Percentiles rank a stretch among this genome's conserved stretches.
These are phyloP conservation scores for Serripes groenlandicus DNA, from an alignment of 2,888 invertebrate species.

Conservation along the genomic window DNA sequence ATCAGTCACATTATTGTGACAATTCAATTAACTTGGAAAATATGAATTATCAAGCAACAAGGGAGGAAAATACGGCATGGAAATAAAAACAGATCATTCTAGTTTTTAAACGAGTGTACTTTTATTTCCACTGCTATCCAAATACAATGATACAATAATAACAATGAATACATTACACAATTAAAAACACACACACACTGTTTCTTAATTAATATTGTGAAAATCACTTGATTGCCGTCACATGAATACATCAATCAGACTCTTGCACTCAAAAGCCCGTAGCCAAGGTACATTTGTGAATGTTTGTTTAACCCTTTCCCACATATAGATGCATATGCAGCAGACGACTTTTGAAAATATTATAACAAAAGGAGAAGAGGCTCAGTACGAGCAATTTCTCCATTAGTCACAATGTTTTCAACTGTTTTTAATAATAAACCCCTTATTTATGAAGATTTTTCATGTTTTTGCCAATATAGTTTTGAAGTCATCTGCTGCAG, in stretches of 20 bases:
- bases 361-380: not conserved
- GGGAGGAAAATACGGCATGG: no score
- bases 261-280: no score
- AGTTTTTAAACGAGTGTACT: slow-evolving; percentile 49
- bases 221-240: no score
- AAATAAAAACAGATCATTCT: no score
- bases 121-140: slow-evolving; percentile 60
- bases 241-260: not conserved
- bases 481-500: no score
- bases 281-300: no score
- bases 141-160: slow-evolving; percentile 56
- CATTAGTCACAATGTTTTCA: not conserved
- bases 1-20: no score
- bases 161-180: slow-evolving; percentile 1
- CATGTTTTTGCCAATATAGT: no score
- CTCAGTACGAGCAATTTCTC: not conserved
- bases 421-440: no score
- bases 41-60: no score
- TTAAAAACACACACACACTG: not conserved
- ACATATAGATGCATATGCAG: not conserved
- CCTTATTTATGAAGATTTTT: no score
- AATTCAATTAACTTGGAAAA: no score
- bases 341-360: not conserved
- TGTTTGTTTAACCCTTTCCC: not conserved
- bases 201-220: not conserved